Evolutionary conservation across 2,113 vertebrate species (phyloP).

Genomic region (Sterrhoptilus dennistouni): DNA sequence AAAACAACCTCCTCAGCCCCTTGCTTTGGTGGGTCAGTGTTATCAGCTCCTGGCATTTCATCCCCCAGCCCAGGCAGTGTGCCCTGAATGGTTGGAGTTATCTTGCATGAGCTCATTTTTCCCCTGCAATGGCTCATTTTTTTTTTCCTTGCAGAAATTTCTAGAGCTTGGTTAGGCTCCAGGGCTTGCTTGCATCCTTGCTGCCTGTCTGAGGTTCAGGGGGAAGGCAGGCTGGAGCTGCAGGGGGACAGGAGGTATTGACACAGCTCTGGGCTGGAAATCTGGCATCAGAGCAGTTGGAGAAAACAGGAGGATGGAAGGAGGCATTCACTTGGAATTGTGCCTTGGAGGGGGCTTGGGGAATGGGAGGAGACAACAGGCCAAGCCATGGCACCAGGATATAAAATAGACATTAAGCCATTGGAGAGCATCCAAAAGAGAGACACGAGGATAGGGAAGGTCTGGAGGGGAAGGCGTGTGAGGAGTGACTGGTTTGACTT

Average conservation of each 20-base stretch:
- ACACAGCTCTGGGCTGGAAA: neutral
- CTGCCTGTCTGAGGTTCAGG: neutral
- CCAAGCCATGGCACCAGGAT: neutral
- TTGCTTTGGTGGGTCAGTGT: neutral
- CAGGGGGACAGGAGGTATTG: neutral
- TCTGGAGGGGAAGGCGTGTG: neutral
- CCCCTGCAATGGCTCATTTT: neutral
- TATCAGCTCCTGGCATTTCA: neutral
- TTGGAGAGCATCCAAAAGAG: neutral
- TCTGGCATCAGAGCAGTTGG: neutral
- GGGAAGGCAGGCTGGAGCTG: neutral
- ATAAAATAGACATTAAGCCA: neutral
- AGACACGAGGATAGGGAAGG: neutral
- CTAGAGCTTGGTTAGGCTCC: neutral
- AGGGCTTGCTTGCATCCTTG: neutral
- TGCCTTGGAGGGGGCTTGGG: neutral
- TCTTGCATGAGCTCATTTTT: neutral
- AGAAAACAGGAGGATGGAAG: neutral
- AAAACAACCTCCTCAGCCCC: neutral
- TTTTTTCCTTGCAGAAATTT: neutral
- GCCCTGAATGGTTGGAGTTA: neutral
- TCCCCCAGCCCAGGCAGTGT: neutral
- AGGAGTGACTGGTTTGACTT: neutral
- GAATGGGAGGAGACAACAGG: neutral
- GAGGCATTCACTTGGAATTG: neutral